Conservation (phyloP, 2,113 vertebrate genomes). For the Turdus rufiventris region DNA sequence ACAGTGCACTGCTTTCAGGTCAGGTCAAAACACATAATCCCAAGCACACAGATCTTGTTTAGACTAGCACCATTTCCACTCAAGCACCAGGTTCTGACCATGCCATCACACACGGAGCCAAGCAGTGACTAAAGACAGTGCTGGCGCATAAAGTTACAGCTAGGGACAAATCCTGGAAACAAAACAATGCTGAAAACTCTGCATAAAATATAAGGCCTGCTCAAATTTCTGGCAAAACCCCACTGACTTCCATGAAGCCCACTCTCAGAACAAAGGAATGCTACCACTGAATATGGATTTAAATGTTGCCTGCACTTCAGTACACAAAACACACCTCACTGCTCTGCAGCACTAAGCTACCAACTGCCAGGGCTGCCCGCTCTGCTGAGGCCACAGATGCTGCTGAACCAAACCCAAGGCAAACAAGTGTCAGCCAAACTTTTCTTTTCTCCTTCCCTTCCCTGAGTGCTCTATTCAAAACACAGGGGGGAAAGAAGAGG, state of each 20-base stretch:
- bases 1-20: background rate
- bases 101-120: rapidly evolving
- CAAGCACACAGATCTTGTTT: background rate
- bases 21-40: background rate
- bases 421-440: conserved; percentile 33
- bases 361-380: background rate
- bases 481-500: background rate
- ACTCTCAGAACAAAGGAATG: background rate
- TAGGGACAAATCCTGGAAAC: background rate
- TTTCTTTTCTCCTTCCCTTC: conserved; percentile 9
- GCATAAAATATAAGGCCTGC: background rate
- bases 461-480: background rate
- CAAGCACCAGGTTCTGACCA: background rate
- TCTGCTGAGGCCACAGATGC: background rate
- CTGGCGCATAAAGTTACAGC: background rate
- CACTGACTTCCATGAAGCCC: background rate
- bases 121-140: background rate
- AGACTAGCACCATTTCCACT: background rate
- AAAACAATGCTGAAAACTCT: background rate
- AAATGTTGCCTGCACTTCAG: background rate
- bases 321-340: background rate
- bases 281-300: background rate
- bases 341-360: rapidly evolving
- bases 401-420: background rate
- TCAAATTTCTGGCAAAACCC: background rate